Evolutionary conservation across 2,113 vertebrate genomes (phyloP).

Genomic region (Spilogale gracilis): DNA sequence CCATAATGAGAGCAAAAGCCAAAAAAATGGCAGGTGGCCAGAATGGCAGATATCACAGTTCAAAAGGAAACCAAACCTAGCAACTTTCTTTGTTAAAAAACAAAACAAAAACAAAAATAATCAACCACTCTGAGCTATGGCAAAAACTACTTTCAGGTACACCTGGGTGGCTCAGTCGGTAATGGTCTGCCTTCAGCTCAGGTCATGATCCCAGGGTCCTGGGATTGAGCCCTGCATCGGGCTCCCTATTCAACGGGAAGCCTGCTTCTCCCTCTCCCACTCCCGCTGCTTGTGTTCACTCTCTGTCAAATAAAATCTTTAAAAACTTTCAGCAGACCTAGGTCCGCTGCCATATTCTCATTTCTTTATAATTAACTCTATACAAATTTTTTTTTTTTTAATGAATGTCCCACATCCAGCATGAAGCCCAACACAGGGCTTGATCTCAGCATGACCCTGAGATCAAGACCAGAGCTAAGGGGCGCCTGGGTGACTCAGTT

Average conservation of each 20-base stretch:
- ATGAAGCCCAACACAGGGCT: too few relatives aligned
- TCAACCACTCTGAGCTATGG: not conserved
- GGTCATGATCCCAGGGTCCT: too few relatives aligned
- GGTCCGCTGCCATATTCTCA: not conserved
- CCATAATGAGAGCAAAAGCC: not conserved
- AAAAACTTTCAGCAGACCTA: not conserved
- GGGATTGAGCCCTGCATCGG: too few relatives aligned
- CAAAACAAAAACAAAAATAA: not conserved
- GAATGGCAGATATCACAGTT: not conserved
- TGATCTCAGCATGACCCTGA: not conserved
- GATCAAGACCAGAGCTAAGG: not conserved
- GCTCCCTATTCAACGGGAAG: too few relatives aligned
- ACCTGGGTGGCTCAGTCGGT: too few relatives aligned
- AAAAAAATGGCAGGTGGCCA: not conserved
- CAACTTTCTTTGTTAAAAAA: not conserved
- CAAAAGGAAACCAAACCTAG: not conserved
- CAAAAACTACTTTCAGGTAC: not conserved
- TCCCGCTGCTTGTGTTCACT: too few relatives aligned
- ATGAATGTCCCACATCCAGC: not conserved
- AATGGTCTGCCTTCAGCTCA: too few relatives aligned
- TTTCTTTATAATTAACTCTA: constrained; percentile 7
- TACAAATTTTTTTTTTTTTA: not conserved
- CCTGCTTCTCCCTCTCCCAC: too few relatives aligned
- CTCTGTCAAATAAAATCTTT: too few relatives aligned
- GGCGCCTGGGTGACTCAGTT: too few relatives aligned